Base-by-base conservation (phyloP, 2,797 vertebrate genomes). In the Okamejei kenojei region DNA sequence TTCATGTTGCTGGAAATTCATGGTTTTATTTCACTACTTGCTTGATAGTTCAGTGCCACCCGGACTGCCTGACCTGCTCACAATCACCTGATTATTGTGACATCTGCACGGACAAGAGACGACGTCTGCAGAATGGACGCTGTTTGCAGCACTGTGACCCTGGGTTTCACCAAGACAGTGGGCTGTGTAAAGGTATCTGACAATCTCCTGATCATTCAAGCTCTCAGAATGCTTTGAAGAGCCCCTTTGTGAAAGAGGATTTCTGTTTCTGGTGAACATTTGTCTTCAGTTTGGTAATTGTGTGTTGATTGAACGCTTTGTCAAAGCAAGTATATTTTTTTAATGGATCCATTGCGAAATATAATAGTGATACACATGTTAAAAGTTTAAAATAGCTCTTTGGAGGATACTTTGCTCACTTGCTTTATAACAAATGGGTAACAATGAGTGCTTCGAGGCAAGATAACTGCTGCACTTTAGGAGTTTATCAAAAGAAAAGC, bases 41-140 rank as follows among this genome's bases (percentile, higher is more conserved):
- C 3, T 54, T 94, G 94, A 23, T 95, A 98, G 98, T 95, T 73
- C 96, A 79, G 80, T 99, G 99, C 95, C 97, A 97, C 54, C 92
- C 95, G 0, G 98, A 98, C 95, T 99, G 99, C 90, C 93, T 97
- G 95, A 96, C 96, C 7, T 99, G 99, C 94, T 96, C 96, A 2
- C 96, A 93, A n/a, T 95, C 95, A 63, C 95, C 96, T 0, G 97
- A 97, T 84, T 96, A 74, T 93, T 99, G 99, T 93, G 95, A 96
- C 13, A 95, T 96, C 96, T 99, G 99, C 95, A 96, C 93, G 15
- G 97, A 99, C 93, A 93, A 96, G 0, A 94, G 95, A n/a, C 96
- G 95, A 78, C 7, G 94, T 93, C 96, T 98, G 93, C 97, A 97
- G 94, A 94, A 94, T 0, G 98, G 98, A 23, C 97, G 29, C 68